Conservation (phyloP, 2,888 invertebrate species). For the Glaucopsyche alexis region DNA sequence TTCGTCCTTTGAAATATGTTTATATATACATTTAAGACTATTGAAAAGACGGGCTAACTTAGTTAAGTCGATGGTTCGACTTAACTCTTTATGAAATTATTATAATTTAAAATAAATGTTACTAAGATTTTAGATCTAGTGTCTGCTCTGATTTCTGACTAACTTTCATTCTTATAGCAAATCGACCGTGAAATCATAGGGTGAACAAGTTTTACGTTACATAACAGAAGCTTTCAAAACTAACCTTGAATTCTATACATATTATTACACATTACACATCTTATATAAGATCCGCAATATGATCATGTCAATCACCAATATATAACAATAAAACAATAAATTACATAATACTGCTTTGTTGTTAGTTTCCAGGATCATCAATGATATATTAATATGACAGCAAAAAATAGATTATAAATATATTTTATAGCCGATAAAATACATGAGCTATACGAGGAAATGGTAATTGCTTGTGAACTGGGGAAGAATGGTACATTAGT, state of each 20-base stretch:
- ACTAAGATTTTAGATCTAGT: neutral
- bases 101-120: no score
- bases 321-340: constrained; percentile 17
- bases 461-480: constrained; percentile 49
- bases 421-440: neutral
- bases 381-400: constrained; percentile 10
- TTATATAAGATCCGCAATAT: constrained; percentile 1
- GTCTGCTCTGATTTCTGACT: neutral
- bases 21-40: no score
- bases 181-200: neutral
- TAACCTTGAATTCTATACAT: neutral
- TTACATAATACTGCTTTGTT: neutral
- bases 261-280: constrained; percentile 5
- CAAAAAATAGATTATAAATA: constrained; percentile 12
- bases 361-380: constrained; percentile 2
- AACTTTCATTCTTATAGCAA: neutral
- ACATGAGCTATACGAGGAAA: constrained; percentile 52
- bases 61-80: no score
- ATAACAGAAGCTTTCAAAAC: neutral
- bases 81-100: no score
- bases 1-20: no score
- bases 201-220: neutral
- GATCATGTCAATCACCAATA: constrained; percentile 16
- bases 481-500: constrained; percentile 55
- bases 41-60: no score